Evolutionary conservation across 2,888 invertebrate species (phyloP).

Genomic region (Luperina nickerlii): DNA sequence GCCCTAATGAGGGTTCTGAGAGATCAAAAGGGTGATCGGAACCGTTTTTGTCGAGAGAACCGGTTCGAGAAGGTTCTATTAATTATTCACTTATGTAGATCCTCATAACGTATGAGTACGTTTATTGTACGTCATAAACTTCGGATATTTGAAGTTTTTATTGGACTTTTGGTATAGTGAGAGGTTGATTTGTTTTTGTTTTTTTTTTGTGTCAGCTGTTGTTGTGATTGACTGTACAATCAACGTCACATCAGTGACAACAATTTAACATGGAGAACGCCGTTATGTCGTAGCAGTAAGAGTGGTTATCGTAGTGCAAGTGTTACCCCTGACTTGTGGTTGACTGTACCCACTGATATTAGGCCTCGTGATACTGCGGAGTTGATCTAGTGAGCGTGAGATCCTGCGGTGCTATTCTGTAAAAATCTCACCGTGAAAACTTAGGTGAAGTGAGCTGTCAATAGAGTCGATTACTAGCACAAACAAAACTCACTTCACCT

Average conservation of each 20-base stretch:
- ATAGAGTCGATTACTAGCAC: too few species aligned
- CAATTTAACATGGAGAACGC: not conserved
- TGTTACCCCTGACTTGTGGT: not conserved
- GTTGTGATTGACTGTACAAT: not conserved
- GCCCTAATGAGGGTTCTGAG: constrained; percentile 79
- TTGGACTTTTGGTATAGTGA: constrained; percentile 29
- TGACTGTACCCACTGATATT: not conserved
- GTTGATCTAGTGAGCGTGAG: not conserved
- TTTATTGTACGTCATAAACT: constrained; percentile 54
- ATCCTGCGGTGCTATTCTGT: too few species aligned
- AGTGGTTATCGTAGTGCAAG: not conserved
- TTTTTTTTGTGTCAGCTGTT: not conserved
- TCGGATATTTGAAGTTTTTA: constrained; percentile 41
- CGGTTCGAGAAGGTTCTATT: constrained; percentile 69
- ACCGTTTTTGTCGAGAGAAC: constrained; percentile 71
- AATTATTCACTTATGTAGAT: constrained; percentile 68
- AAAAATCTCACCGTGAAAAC: too few species aligned
- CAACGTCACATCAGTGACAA: not conserved
- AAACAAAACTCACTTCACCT: too few species aligned
- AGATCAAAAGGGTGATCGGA: constrained; percentile 70
- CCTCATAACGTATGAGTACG: constrained; percentile 33
- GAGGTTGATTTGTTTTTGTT: constrained; percentile 13
- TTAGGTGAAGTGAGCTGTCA: too few species aligned
- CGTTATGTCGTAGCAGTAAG: not conserved
- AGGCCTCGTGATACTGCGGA: not conserved